phyloP scores from a whole-genome alignment of 2,113 vertebrate species.

The Chamaetylas fuelleborni region DNA sequence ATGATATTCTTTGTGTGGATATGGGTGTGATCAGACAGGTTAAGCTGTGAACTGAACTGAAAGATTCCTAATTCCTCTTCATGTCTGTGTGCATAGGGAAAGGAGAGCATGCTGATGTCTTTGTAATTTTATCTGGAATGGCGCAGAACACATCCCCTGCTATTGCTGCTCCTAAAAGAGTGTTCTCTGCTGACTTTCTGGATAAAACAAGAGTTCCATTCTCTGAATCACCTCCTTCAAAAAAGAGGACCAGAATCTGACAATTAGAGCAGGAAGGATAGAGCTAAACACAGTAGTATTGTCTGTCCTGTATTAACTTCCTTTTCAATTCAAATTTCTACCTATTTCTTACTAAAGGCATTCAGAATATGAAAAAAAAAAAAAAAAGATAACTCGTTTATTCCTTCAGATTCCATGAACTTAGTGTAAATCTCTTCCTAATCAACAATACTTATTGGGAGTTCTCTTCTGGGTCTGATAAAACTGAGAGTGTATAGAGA shows the following conservation, averaged over 20 bases:
- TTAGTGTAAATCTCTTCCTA: not conserved
- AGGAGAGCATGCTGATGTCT: not conserved
- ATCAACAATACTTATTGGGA: not conserved
- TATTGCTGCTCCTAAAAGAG: not conserved
- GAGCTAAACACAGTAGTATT: not conserved
- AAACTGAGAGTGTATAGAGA: not conserved
- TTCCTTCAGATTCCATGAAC: not conserved
- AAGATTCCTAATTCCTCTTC: not conserved
- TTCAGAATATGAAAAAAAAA: not conserved
- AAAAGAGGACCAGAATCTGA: not conserved
- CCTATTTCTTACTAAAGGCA: not conserved
- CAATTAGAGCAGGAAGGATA: not conserved
- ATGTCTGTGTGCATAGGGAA: not conserved
- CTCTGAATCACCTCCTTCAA: not conserved
- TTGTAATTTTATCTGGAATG: not conserved
- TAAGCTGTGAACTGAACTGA: not conserved
- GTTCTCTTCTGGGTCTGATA: not conserved
- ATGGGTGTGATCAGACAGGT: not conserved
- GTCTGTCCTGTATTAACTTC: not conserved
- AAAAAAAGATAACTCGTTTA: accelerated
- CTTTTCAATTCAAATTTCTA: not conserved
- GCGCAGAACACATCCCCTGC: not conserved
- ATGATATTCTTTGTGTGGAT: not conserved
- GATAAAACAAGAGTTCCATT: not conserved
- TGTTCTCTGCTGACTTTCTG: not conserved